phyloP scores from a whole-genome alignment of 1,140 invertebrate species.

The Cepaea nemoralis region DNA sequence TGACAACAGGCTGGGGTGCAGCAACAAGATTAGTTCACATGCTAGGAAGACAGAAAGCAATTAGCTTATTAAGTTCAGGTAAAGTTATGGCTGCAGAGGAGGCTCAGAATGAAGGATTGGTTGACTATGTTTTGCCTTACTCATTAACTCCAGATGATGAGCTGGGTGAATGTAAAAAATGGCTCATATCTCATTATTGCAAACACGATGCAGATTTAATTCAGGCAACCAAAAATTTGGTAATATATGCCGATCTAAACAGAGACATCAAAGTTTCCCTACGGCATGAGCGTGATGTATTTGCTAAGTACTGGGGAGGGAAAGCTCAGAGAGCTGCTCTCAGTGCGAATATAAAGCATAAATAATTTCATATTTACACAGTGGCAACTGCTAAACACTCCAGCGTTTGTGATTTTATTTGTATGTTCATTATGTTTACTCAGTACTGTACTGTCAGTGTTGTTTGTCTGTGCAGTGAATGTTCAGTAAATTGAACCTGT shows the following conservation, averaged over 20 bases:
- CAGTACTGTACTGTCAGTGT: too few species aligned
- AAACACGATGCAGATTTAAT: slow-evolving; percentile 59
- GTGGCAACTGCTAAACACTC: too few species aligned
- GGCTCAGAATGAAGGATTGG: slow-evolving; percentile 70
- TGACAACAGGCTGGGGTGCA: slow-evolving; percentile 77
- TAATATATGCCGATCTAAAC: slow-evolving; percentile 52
- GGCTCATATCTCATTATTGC: slow-evolving; percentile 66
- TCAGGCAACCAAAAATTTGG: slow-evolving; percentile 72
- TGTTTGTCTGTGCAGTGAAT: too few species aligned
- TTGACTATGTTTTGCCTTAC: slow-evolving; percentile 58
- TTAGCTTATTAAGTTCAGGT: slow-evolving; percentile 73
- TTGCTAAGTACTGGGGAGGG: slow-evolving; percentile 74
- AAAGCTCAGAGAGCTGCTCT: slow-evolving; percentile 70
- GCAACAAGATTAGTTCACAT: slow-evolving; percentile 72
- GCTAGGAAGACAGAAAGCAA: slow-evolving; percentile 71
- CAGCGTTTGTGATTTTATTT: too few species aligned
- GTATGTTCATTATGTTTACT: too few species aligned
- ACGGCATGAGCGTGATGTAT: slow-evolving; percentile 71
- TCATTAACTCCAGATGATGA: slow-evolving; percentile 47
- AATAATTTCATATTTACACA: slow-evolving; percentile 34
- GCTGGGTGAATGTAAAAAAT: slow-evolving; percentile 63
- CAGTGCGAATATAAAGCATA: slow-evolving; percentile 59
- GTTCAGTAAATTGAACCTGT: too few species aligned
- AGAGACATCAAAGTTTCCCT: slow-evolving; percentile 57
- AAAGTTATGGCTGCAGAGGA: slow-evolving; percentile 67